Base-by-base conservation (phyloP, 2,888 invertebrate species). In the Pyrgus malvae region DNA sequence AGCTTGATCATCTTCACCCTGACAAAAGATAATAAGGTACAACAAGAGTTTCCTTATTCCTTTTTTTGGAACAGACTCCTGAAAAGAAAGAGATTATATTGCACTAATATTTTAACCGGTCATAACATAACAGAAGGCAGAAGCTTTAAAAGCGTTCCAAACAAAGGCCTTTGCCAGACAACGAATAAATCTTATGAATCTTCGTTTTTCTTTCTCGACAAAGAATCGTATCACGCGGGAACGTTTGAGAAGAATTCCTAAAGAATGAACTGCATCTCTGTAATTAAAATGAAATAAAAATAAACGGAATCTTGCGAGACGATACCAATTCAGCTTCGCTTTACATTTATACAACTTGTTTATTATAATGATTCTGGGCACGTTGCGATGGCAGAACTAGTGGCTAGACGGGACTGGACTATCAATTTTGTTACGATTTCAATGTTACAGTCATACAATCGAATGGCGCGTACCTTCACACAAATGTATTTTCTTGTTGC, bases 231-330 rank as follows among this genome's bases (percentile, higher is more conserved):
- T 53, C 53, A 53, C 53, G 53, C 53, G 53, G 53, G 53, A 46
- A 45, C 53, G 29, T 53, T 53, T 53, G 45, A 53, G 53, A 38
- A 29, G 45, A 45, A 53, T 53, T 45, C 45, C 38, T 45, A 53
- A 53, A 51, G 51, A 44, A 53, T 45, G 45, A 53, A 53, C 49
- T 37, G 35, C 53, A 44, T 44, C 35, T 29, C 53, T 23, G 53
- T 53, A 53, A 53, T 53, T 53, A 53, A 53, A 53, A 53, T 46
- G 45, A 45, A 53, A 45, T 53, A 53, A 53, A 53, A 53, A 53
- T 53, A 46, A 38, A 38, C 12, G 27, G 29, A 17, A 17, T 23
- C 17, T 51, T 42, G 41, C 33, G 11, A 42, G 31, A 19, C 42
- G 27, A 37, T 44, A 44, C 9, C 50, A 37, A 50, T 51, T 37